A percentile compares a stretch with the other conserved stretches of the same genome.
phyloP scores from a whole-genome alignment of 2,797 vertebrate species.

The Octomys mimax region DNA sequence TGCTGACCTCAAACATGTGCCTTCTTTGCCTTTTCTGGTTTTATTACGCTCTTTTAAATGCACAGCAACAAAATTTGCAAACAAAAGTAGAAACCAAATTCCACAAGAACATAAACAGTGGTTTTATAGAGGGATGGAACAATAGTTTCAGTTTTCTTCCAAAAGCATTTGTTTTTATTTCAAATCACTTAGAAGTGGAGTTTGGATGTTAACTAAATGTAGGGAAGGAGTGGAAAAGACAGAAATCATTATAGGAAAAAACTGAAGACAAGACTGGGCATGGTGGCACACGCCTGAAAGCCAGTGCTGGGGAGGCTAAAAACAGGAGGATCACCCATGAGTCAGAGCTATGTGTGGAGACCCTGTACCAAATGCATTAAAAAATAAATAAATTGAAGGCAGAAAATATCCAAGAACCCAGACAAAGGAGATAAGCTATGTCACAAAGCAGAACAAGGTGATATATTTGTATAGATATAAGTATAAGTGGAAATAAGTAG shows the following conservation, averaged over 20 bases:
- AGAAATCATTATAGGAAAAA: neutral
- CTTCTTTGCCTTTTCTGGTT: constrained; percentile 71
- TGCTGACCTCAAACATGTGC: constrained; percentile 58
- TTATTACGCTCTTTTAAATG: constrained; percentile 67
- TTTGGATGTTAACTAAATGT: constrained; percentile 20
- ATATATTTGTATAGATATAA: neutral
- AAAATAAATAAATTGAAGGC: neutral
- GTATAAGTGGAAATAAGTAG: neutral
- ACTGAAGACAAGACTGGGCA: too few species aligned
- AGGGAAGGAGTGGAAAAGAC: neutral
- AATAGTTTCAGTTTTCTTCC: constrained; percentile 52
- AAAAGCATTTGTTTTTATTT: constrained; percentile 52
- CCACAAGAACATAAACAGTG: constrained; percentile 63
- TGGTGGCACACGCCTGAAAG: too few species aligned
- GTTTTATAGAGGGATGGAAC: constrained; percentile 65
- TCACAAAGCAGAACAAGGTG: neutral
- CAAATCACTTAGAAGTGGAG: neutral
- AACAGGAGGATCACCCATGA: too few species aligned
- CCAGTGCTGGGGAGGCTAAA: too few species aligned
- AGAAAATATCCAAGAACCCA: neutral
- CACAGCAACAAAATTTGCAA: constrained; percentile 56
- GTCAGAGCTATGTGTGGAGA: too few species aligned
- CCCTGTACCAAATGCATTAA: too few species aligned
- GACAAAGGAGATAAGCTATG: neutral
- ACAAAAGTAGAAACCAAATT: constrained; percentile 70